Evolutionary conservation across 2,797 vertebrate genomes (phyloP), one percentile per base, ranked within the genome.

Genomic region (Typhlichthys subterraneus): DNA sequence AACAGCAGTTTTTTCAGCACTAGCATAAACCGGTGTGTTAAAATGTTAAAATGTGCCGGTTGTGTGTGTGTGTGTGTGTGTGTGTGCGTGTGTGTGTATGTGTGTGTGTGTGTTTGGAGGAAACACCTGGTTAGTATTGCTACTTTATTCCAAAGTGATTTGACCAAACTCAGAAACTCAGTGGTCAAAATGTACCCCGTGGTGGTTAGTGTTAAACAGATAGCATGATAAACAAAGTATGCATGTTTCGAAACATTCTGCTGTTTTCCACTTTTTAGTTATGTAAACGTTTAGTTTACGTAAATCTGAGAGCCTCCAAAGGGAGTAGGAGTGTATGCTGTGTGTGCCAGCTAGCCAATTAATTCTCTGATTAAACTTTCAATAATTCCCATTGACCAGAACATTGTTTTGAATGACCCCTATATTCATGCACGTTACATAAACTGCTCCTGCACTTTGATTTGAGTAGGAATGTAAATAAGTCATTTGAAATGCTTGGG

Each of bases 351-450:
- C 65, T 66, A 57, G 12, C 14, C 52, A 53, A 12, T 52, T 59
- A 8, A 0, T 51, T 55, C 58, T 63, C 11, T 15, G 29, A 69
- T 64, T 58, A 45, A 53, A 46, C 19, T 49, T 62, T 17, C 15
- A 52, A 53, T 68, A 0, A 48, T 71, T 65, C 48, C 47, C 29
- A 72, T 72, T 55, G 53, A 63, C 65, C 45, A 14, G 1, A 61
- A 38, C 38, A 67, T 69, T 56, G 31, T 10, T 15, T 9, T 2
- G 0, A 4, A n/a, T 67, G 71, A 70, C 66, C 56, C 70, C 61
- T 17, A 47, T 76, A 23, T 53, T 2, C 29, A 14, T 45, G 51
- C 42, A 10, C 29, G 13, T 56, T 47, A 19, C 9, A 62, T 38
- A 11, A 62, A 61, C 59, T 51, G 62, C 11, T 60, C 33, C 5